Conservation (phyloP, 2,113 vertebrate species). For the Cyrtonyx montezumae region DNA sequence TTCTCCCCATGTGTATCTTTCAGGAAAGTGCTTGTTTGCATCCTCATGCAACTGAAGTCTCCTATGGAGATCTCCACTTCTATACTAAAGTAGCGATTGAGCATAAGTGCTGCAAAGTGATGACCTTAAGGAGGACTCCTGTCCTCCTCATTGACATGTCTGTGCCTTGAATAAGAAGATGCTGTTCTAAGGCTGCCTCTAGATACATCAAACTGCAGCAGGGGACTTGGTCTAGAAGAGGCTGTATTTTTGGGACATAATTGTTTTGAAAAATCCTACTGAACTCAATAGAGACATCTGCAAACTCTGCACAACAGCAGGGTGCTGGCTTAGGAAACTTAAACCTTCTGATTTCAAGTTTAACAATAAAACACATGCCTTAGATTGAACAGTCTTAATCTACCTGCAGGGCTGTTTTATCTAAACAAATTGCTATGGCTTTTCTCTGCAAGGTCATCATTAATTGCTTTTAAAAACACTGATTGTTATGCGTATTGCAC, state of each 20-base stretch:
- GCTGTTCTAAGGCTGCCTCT: neutral
- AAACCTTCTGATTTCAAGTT: neutral
- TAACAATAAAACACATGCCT: constrained; percentile 54
- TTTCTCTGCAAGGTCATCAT: neutral
- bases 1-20: neutral
- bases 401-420: neutral
- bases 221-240: neutral
- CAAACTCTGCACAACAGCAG: neutral
- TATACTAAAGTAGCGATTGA: neutral
- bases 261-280: neutral
- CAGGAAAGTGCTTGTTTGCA: neutral
- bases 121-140: neutral
- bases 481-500: neutral
- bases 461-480: neutral
- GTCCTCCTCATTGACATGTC: fast-evolving
- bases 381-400: constrained; percentile 1
- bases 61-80: neutral
- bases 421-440: neutral
- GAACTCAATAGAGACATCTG: neutral
- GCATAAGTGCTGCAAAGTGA: neutral
- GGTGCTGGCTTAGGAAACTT: neutral
- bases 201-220: neutral
- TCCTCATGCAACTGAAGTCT: neutral
- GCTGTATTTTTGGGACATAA: neutral
- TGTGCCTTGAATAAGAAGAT: neutral